phyloP scores from a whole-genome alignment of 37 sponge, comb jelly and placozoan genomes.

The Diacarnus erythraeanus region DNA sequence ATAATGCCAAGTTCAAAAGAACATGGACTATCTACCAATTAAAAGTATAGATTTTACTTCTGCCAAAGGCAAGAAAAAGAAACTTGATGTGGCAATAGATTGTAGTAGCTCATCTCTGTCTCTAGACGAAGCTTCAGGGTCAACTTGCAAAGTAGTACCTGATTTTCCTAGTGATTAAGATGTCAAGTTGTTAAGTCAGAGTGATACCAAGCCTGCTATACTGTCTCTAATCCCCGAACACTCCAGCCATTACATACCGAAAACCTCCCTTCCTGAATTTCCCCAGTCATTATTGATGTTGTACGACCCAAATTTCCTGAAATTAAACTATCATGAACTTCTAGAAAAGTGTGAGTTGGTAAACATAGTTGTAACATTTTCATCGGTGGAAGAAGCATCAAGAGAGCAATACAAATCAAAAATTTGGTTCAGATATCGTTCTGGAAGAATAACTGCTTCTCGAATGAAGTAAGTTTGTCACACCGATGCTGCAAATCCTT shows the following conservation, averaged over 20 bases:
- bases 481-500: no score
- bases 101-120: no score
- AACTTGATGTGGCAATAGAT: background rate
- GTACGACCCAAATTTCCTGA: background rate
- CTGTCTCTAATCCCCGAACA: constrained; percentile 4
- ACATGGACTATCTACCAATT: background rate
- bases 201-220: background rate
- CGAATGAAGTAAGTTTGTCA: constrained; percentile 36
- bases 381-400: background rate
- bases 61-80: background rate
- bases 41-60: background rate
- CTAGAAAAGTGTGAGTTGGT: no score
- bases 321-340: background rate
- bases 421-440: constrained; percentile 24
- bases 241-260: background rate
- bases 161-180: no score
- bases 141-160: background rate
- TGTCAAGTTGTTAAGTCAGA: background rate
- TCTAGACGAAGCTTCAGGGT: no score
- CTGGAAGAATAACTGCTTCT: no score
- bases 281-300: background rate
- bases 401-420: constrained; percentile 17
- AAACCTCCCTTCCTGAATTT: no score
- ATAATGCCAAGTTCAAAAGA: no score
- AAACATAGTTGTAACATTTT: background rate